Evolutionary conservation across 2,888 invertebrate species (phyloP).

Genomic region (Arge pagana): DNA sequence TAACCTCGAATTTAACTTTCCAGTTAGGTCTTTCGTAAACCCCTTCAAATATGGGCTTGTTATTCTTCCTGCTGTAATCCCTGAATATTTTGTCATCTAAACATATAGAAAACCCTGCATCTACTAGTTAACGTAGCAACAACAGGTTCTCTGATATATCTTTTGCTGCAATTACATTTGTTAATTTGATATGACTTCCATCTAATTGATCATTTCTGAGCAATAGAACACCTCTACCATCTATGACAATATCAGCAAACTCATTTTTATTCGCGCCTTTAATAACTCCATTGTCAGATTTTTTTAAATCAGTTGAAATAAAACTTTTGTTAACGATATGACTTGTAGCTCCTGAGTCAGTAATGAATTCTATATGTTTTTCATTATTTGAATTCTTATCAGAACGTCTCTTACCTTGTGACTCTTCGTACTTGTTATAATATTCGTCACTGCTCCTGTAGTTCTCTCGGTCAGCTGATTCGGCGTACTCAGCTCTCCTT

Average conservation of each 20-base stretch:
- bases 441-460: neutral
- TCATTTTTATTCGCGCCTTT: conserved; percentile 22
- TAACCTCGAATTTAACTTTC: conserved; percentile 28
- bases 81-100: conserved; percentile 30
- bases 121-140: conserved; percentile 31
- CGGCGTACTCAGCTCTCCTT: too few species aligned
- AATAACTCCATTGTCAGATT: conserved; percentile 11
- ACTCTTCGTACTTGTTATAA: too few species aligned
- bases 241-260: conserved; percentile 16
- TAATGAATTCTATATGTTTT: conserved; percentile 22
- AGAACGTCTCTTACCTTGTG: conserved; percentile 1
- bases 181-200: conserved; percentile 13
- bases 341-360: conserved; percentile 27
- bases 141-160: conserved; percentile 30
- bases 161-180: conserved; percentile 30
- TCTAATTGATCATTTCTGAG: neutral
- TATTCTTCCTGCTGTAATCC: conserved; percentile 26
- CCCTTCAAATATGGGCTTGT: conserved; percentile 28
- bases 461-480: neutral
- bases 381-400: neutral
- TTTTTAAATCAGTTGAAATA: conserved; percentile 16
- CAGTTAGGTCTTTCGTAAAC: conserved; percentile 31
- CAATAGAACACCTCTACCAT: conserved; percentile 3
- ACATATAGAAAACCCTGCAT: conserved; percentile 31
- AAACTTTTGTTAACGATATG: conserved; percentile 25